Percentiles rank a stretch among this genome's conserved stretches.
Evolutionary conservation across 1,140 invertebrate genomes (phyloP).

Genomic region (Sarcophaga peregrina): DNA sequence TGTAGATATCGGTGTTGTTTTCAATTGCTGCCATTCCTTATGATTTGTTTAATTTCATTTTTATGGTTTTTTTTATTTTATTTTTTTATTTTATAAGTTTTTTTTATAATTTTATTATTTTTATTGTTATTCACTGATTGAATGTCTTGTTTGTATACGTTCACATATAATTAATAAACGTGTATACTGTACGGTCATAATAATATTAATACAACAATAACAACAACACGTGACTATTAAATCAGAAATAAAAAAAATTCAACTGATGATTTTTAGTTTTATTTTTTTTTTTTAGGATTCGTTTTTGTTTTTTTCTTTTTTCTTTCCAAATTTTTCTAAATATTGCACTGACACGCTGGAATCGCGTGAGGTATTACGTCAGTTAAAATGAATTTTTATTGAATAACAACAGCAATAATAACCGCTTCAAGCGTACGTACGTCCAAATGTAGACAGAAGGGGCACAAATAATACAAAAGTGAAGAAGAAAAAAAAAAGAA

Average conservation of each 20-base stretch:
- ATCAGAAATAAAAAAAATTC: constrained; percentile 19
- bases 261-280: neutral
- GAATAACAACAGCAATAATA: neutral
- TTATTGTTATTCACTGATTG: too few relatives aligned
- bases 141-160: too few relatives aligned
- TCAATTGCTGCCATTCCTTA: too few relatives aligned
- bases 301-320: too few relatives aligned
- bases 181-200: too few relatives aligned
- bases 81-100: too few relatives aligned
- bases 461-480: neutral
- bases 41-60: too few relatives aligned
- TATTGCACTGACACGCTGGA: constrained; percentile 44
- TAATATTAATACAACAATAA: neutral
- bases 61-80: too few relatives aligned
- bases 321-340: neutral
- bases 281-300: neutral
- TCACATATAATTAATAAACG: too few relatives aligned
- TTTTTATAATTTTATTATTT: too few relatives aligned
- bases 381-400: constrained; percentile 43
- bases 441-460: neutral
- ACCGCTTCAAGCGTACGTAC: too few relatives aligned
- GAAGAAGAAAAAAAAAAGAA: neutral
- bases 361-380: constrained; percentile 47
- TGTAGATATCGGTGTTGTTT: too few relatives aligned
- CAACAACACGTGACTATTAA: constrained; percentile 34